Conservation (phyloP, 2,797 vertebrate species). For the Microchirus variegatus region DNA sequence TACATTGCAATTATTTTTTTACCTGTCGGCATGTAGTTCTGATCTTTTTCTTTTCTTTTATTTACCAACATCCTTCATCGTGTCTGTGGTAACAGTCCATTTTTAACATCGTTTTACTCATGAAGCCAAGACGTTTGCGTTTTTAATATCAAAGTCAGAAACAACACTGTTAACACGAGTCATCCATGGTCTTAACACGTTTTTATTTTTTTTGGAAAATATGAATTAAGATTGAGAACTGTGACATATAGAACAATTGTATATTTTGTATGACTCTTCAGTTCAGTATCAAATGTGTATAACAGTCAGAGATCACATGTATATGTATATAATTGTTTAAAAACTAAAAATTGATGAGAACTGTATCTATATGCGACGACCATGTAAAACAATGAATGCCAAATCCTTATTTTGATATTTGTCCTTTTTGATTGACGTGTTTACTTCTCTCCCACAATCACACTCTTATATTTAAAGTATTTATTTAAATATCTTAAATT, state of each 20-base stretch:
- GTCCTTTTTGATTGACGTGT: constrained; percentile 50
- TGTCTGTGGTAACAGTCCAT: constrained; percentile 80
- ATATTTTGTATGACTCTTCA: constrained; percentile 78
- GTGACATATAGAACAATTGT: constrained; percentile 67
- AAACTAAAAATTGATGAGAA: constrained; percentile 44
- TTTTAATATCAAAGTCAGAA: constrained; percentile 84
- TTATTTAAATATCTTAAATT: constrained; percentile 2
- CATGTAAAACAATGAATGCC: constrained; percentile 78
- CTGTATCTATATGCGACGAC: constrained; percentile 71
- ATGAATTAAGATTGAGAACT: constrained; percentile 50
- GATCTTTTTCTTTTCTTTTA: constrained; percentile 79
- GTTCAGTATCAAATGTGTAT: constrained; percentile 69
- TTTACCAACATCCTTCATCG: constrained; percentile 71
- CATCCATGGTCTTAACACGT: constrained; percentile 59
- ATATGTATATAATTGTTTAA: constrained; percentile 67
- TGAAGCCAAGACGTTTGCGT: constrained; percentile 76
- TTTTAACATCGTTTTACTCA: constrained; percentile 81
- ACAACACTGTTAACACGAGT: constrained; percentile 78
- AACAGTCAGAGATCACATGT: constrained; percentile 63
- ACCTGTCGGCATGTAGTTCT: constrained; percentile 87
- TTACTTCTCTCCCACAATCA: not conserved
- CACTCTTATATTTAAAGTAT: constrained; percentile 5
- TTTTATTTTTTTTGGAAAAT: constrained; percentile 70
- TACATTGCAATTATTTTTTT: constrained; percentile 88
- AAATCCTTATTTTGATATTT: constrained; percentile 68